Conservation (phyloP, 2,888 invertebrate genomes). For the Nymphalis polychloros region DNA sequence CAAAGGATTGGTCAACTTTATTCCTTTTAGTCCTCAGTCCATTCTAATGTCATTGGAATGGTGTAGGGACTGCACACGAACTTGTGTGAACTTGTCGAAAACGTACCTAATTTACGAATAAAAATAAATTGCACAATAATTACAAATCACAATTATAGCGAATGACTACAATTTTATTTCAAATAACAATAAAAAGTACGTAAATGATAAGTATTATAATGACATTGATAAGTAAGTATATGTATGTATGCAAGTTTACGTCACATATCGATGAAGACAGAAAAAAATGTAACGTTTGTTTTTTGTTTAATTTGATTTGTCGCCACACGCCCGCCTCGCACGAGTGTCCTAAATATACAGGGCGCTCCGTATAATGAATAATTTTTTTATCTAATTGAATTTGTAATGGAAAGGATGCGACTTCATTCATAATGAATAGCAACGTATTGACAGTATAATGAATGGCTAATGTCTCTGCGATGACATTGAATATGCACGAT, state of each 20-base stretch:
- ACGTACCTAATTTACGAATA: not conserved
- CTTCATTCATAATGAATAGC: too few relatives aligned
- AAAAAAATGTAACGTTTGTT: constrained; percentile 47
- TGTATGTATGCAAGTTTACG: not conserved
- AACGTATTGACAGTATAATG: too few relatives aligned
- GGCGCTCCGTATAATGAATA: not conserved
- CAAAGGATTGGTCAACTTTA: too few relatives aligned
- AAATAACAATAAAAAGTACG: not conserved
- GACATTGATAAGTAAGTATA: not conserved
- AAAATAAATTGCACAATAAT: not conserved
- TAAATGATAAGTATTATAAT: not conserved
- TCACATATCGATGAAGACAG: not conserved
- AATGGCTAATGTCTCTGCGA: too few relatives aligned
- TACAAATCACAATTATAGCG: not conserved
- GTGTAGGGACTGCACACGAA: too few relatives aligned
- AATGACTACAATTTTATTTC: not conserved
- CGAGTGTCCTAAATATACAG: constrained; percentile 14
- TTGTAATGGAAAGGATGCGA: too few relatives aligned
- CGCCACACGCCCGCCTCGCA: constrained; percentile 55
- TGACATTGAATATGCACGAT: too few relatives aligned
- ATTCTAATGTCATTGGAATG: too few relatives aligned
- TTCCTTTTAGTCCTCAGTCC: too few relatives aligned
- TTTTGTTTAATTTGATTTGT: constrained; percentile 78
- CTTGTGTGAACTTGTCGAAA: too few relatives aligned
- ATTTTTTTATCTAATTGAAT: not conserved